Conservation (phyloP, 2,888 invertebrate species). For the Chrysomela aeneicollis region DNA sequence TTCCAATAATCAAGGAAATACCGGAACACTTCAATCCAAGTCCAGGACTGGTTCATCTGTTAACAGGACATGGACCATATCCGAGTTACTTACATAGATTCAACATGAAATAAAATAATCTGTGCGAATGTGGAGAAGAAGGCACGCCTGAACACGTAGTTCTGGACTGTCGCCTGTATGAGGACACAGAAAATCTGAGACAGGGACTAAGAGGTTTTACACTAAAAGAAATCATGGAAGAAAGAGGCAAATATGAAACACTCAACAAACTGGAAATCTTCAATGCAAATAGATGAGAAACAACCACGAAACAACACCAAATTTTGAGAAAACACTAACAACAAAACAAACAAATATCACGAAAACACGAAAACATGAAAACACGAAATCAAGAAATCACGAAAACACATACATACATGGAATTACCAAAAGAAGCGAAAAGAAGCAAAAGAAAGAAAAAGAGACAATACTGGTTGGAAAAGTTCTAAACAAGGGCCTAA, state of each 20-base stretch:
- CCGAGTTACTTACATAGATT: not conserved
- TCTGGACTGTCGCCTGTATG: not conserved
- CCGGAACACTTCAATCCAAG: constrained; percentile 3
- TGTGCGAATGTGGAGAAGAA: too few relatives aligned
- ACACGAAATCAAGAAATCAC: too few relatives aligned
- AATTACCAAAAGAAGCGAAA: too few relatives aligned
- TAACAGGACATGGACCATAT: constrained; percentile 25
- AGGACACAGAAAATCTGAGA: not conserved
- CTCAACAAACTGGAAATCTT: not conserved
- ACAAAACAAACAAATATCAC: not conserved
- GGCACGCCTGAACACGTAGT: constrained; percentile 15
- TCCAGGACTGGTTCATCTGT: constrained; percentile 1
- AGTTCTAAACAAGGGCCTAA: not conserved
- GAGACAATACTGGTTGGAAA: not conserved
- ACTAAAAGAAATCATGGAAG: not conserved
- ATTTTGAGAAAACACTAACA: not conserved
- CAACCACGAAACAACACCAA: not conserved
- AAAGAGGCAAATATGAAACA: not conserved
- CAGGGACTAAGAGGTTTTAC: not conserved
- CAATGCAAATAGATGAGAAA: not conserved
- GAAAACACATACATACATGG: not conserved
- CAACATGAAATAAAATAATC: not conserved
- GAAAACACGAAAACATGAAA: not conserved
- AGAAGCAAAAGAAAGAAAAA: too few relatives aligned
- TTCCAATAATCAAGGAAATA: not conserved